Evolutionary conservation across 1,140 invertebrate genomes (phyloP).

Genomic region (Cheumatopsyche charites): DNA sequence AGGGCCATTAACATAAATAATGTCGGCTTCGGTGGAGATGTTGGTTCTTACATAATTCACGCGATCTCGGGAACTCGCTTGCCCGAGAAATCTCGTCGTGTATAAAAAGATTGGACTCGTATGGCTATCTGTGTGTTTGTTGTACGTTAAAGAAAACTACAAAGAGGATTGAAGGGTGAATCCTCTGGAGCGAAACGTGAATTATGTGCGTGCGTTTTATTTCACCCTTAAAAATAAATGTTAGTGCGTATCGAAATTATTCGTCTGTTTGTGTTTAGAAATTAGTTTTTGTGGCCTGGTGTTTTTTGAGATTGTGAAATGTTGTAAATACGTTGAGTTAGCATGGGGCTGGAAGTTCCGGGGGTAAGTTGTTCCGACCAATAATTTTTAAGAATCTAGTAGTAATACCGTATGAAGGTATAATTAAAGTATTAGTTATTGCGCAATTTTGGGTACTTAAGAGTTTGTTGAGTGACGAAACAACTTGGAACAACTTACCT

Average conservation of each 20-base stretch:
- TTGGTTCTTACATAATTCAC: slow-evolving; percentile 32
- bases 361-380: no score
- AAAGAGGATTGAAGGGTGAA: slow-evolving; percentile 24
- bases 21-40: slow-evolving; percentile 36
- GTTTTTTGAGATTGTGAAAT: no score
- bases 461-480: no score
- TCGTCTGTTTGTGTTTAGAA: background rate
- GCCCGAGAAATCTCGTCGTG: slow-evolving; percentile 1
- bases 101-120: background rate
- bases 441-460: no score
- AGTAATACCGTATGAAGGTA: no score
- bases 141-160: slow-evolving; percentile 17
- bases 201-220: background rate
- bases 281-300: no score
- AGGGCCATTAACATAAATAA: slow-evolving; percentile 48
- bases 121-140: slow-evolving; percentile 1
- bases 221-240: no score
- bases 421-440: no score
- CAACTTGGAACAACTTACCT: no score
- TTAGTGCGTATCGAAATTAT: background rate
- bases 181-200: slow-evolving; percentile 8
- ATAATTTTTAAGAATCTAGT: no score
- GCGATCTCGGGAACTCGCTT: slow-evolving; percentile 25
- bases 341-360: no score
- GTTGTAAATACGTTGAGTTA: no score